These are phyloP conservation scores for Sinocyclocheilus maitianheensis DNA, from an alignment of 2,113 vertebrate genomes.

Conservation along the genomic window DNA sequence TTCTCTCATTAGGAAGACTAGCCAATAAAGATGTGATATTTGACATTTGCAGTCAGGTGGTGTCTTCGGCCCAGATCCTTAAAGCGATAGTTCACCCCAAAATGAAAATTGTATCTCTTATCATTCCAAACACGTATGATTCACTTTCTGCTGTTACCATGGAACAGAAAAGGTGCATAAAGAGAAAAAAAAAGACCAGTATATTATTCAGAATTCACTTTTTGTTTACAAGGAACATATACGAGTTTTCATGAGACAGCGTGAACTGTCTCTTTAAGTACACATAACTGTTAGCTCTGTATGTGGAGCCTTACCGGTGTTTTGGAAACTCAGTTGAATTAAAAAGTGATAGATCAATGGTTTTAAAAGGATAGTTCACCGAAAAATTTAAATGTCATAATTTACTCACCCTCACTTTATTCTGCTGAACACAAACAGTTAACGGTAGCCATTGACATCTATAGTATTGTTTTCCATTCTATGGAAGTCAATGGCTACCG, in stretches of 20 bases:
- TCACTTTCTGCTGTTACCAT: background rate
- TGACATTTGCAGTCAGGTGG: background rate
- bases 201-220: background rate
- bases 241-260: background rate
- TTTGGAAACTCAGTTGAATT: background rate
- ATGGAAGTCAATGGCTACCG: too few relatives aligned
- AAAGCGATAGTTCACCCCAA: background rate
- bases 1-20: background rate
- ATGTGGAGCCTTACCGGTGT: background rate
- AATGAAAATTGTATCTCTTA: background rate
- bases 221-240: background rate
- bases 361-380: background rate
- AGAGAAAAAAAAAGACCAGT: background rate
- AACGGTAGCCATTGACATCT: too few relatives aligned
- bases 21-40: background rate
- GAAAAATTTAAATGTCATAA: background rate
- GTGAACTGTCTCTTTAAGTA: background rate
- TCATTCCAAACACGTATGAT: background rate
- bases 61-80: background rate
- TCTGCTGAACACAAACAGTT: too few relatives aligned
- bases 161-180: background rate
- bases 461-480: too few relatives aligned
- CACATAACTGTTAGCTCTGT: background rate
- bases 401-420: background rate
- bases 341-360: background rate